Base-by-base conservation (phyloP, 1,140 invertebrate genomes). In the Panagrolaimus sp. region DNA sequence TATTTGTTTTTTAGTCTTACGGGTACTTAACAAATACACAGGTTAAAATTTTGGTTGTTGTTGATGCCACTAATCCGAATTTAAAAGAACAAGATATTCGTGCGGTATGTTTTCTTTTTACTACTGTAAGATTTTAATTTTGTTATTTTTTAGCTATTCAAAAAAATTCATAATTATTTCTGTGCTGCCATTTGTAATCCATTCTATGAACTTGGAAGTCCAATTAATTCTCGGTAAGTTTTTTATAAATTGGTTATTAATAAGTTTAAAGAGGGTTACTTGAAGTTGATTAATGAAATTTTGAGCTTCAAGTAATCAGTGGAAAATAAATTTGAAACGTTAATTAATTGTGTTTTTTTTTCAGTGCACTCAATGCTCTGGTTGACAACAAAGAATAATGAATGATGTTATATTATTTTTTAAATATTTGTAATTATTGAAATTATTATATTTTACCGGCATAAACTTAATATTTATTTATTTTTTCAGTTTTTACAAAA, bases 321-420 rank as follows among this genome's bases (percentile, higher is more conserved):
- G n/a, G n/a, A 38, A 38, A 4, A 38, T 38, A 4, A 38, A 38
- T 7, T 38, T n/a, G n/a, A n/a, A n/a, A n/a, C n/a, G n/a, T n/a
- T n/a, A n/a, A 38, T 38, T 4, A 38, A 2, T 57, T 57, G 11
- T 57, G 20, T 57, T 25, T 57, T 5, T 57, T 57, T 57, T 27
- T n/a, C n/a, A 57, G 51, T 25, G 51, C 51, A 20, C n/a, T 57
- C 13, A 57, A 57, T 57, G 51, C 51, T 27, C n/a, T 57, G 9
- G n/a, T 57, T 8, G 51, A 57, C 51, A 57, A 57, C 51, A 20
- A 27, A 7, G 87, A 87, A 72, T 87, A 72, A 74, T 70, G 63
- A 51, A 51, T 4, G 2, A 4, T 38, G 31, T 38, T 38, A 2
- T 38, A 38, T 38, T 7, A 38, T 4, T 47, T 47, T 47, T 47